Percentiles rank a stretch among this genome's conserved stretches.
Evolutionary conservation across 2,113 vertebrate genomes (phyloP).

Genomic region (Cervus canadensis): DNA sequence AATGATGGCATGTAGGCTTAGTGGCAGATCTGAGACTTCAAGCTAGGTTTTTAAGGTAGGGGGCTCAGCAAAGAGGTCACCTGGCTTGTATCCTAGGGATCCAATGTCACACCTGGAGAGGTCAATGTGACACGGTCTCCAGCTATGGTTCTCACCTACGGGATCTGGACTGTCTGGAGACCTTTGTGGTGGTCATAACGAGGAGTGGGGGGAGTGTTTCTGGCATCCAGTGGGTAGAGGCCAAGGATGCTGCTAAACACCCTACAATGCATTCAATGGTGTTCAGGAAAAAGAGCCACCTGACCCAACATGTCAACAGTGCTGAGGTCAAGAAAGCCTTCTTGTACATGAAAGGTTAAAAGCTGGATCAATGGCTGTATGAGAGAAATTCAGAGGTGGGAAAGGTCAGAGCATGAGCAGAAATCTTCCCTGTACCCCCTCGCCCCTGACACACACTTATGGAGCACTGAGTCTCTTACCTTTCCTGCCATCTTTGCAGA

Average conservation of each 20-base stretch:
- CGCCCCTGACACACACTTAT: background rate
- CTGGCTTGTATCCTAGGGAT: no score
- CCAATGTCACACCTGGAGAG: background rate
- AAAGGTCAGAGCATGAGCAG: background rate
- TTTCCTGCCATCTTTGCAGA: background rate
- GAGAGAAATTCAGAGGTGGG: background rate
- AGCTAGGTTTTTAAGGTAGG: background rate
- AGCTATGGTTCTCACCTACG: background rate
- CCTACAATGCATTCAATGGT: background rate
- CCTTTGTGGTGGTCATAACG: background rate
- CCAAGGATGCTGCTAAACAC: background rate
- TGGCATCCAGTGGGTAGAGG: background rate
- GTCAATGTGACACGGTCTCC: background rate
- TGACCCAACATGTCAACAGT: background rate
- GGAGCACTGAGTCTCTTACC: fast-evolving
- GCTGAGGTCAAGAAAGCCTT: background rate
- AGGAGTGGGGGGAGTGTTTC: background rate
- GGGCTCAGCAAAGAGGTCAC: background rate
- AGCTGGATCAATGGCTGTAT: no score
- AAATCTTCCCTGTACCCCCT: background rate
- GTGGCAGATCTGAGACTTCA: background rate
- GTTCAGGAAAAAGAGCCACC: fast-evolving
- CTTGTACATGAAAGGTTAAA: background rate
- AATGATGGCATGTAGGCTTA: background rate
- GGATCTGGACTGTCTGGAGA: fast-evolving